A percentile compares a stretch with the other conserved stretches of the same genome.
These are phyloP conservation scores for Xestia ashworthii DNA, from an alignment of 2,888 invertebrate species.

Conservation along the genomic window DNA sequence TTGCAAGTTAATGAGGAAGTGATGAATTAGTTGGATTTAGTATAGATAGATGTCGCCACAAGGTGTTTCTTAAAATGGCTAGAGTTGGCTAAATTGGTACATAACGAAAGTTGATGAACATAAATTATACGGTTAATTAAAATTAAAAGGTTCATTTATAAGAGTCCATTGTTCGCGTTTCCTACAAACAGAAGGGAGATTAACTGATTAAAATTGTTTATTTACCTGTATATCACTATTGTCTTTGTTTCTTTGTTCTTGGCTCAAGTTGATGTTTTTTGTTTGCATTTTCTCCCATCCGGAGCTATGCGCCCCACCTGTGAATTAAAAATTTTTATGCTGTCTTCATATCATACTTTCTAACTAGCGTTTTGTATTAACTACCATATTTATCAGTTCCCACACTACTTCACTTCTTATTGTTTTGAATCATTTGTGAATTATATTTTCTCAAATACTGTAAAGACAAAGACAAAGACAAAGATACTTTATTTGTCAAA, in stretches of 20 bases:
- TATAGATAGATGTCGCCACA: conserved; percentile 60
- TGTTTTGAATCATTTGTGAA: conserved; percentile 10
- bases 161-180: conserved; percentile 52
- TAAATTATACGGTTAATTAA: conserved; percentile 35
- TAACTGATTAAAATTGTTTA: conserved; percentile 54
- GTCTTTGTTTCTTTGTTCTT: conserved; percentile 86
- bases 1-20: neutral
- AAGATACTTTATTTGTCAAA: no score
- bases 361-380: conserved; percentile 35
- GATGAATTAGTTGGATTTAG: conserved; percentile 9
- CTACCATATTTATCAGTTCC: conserved; percentile 28
- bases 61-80: neutral
- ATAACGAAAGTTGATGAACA: neutral
- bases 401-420: conserved; percentile 28
- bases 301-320: conserved; percentile 75
- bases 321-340: conserved; percentile 56
- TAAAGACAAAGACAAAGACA: no score
- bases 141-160: conserved; percentile 26
- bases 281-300: conserved; percentile 90
- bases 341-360: conserved; percentile 42
- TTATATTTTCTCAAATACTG: conserved; percentile 3
- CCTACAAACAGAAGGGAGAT: conserved; percentile 36
- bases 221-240: conserved; percentile 80
- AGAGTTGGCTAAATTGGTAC: neutral
- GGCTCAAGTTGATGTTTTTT: conserved; percentile 91